Conservation (phyloP, 2,113 vertebrate species). For the Kryptolebias marmoratus region DNA sequence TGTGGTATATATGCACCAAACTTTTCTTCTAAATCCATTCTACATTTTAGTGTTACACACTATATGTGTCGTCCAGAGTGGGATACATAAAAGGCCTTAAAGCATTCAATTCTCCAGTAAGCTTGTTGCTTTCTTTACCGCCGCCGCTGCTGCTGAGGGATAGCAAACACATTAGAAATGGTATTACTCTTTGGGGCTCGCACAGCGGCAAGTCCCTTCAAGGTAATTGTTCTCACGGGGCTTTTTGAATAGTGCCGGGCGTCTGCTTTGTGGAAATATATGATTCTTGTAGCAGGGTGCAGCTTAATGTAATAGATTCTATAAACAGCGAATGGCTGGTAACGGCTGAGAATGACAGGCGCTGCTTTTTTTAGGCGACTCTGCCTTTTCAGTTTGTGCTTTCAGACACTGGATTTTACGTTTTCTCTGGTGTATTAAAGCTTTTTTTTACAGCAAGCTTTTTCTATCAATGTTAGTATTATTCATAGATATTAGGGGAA, state of each 20-base stretch:
- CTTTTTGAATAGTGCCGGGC: conserved; percentile 34
- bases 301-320: conserved; percentile 36
- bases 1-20: neutral
- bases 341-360: conserved; percentile 1
- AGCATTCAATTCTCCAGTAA: conserved; percentile 3
- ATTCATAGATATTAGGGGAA: conserved; percentile 25
- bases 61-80: conserved; percentile 2
- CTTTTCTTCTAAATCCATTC: conserved; percentile 9
- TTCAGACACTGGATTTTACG: neutral
- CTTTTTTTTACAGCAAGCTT: neutral
- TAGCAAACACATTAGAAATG: conserved; percentile 32
- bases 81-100: conserved; percentile 10
- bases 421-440: conserved; percentile 12
- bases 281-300: conserved; percentile 15
- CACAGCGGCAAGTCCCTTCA: conserved; percentile 42
- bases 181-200: conserved; percentile 36
- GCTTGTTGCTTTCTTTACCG: conserved; percentile 13
- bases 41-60: conserved; percentile 8
- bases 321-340: neutral
- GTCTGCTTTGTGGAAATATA: conserved; percentile 32
- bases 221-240: conserved; percentile 52
- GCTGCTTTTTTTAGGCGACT: conserved; percentile 11
- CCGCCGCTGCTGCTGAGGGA: conserved; percentile 20
- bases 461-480: conserved; percentile 48
- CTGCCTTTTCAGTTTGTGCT: neutral